A percentile compares a stretch with the other conserved stretches of the same genome.
Evolutionary conservation across 2,113 vertebrate species (phyloP).

Genomic region (Vireo altiloquus): DNA sequence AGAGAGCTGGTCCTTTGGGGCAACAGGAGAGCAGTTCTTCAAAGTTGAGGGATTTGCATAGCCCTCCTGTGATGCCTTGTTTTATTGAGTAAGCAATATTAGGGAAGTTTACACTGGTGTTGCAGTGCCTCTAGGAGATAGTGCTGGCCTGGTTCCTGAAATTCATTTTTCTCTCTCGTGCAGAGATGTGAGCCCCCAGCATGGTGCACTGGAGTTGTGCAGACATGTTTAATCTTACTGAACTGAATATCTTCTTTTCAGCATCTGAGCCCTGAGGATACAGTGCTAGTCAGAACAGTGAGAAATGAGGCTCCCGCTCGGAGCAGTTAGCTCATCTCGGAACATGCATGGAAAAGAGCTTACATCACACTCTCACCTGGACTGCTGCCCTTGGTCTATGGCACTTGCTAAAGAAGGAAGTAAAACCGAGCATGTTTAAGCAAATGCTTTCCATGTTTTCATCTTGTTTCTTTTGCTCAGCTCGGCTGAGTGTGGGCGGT

Average conservation of each 20-base stretch:
- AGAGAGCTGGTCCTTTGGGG: not conserved
- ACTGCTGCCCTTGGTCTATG: constrained; percentile 12
- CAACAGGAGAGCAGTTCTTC: not conserved
- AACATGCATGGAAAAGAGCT: constrained; percentile 11
- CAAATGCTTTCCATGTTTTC: constrained; percentile 48
- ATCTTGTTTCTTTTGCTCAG: not conserved
- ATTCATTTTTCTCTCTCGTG: not conserved
- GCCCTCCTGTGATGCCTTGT: not conserved
- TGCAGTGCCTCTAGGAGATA: not conserved
- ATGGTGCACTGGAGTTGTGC: not conserved
- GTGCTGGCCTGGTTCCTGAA: not conserved
- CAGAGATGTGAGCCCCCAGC: constrained; percentile 21
- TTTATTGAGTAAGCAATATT: not conserved
- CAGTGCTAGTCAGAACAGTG: constrained; percentile 12
- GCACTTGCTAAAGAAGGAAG: constrained; percentile 40
- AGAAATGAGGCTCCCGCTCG: not conserved
- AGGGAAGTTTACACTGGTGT: not conserved
- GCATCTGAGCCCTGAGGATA: not conserved
- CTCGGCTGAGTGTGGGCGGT: not conserved
- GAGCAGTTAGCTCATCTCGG: constrained; percentile 9
- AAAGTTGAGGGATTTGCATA: constrained; percentile 5
- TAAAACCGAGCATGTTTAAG: constrained; percentile 23
- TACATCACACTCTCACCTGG: constrained; percentile 55
- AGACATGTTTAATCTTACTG: not conserved
- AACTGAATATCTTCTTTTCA: not conserved